Evolutionary conservation across 2,888 invertebrate genomes (phyloP).

Genomic region (Pyrrhia umbra): DNA sequence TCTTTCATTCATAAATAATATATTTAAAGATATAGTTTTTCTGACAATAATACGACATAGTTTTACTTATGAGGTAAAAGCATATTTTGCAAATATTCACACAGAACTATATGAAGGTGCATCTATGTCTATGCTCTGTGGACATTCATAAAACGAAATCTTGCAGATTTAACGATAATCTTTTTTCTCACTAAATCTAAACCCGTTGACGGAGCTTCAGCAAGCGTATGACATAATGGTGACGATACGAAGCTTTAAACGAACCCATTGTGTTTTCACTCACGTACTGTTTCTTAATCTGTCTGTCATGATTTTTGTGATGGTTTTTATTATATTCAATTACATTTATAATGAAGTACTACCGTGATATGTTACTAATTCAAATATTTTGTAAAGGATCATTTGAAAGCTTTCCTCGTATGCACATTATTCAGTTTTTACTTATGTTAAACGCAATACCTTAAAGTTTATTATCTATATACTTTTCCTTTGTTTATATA

Average conservation of each 20-base stretch:
- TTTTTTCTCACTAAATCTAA: conserved; percentile 56
- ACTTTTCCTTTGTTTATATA: no score
- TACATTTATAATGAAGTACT: conserved; percentile 32
- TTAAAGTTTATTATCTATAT: no score
- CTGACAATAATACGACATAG: background rate
- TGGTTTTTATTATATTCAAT: conserved; percentile 51
- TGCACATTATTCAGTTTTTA: conserved; percentile 1
- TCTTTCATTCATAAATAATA: no score
- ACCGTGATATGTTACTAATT: conserved; percentile 10
- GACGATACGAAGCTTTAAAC: conserved; percentile 72
- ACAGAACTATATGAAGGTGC: conserved; percentile 19
- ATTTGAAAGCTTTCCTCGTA: conserved; percentile 16
- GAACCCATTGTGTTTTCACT: conserved; percentile 80
- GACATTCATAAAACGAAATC: conserved; percentile 25
- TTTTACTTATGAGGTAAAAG: conserved; percentile 9
- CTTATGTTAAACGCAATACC: background rate
- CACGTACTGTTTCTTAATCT: conserved; percentile 76
- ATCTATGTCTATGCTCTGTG: background rate
- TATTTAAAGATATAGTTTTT: background rate
- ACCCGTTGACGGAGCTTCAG: conserved; percentile 63
- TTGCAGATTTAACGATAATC: conserved; percentile 49
- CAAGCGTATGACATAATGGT: conserved; percentile 70
- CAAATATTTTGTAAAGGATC: conserved; percentile 8
- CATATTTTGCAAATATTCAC: conserved; percentile 22
- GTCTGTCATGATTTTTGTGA: conserved; percentile 64